phyloP scores from a whole-genome alignment of 2,888 invertebrate species.

The Allophyes oxyacanthae region DNA sequence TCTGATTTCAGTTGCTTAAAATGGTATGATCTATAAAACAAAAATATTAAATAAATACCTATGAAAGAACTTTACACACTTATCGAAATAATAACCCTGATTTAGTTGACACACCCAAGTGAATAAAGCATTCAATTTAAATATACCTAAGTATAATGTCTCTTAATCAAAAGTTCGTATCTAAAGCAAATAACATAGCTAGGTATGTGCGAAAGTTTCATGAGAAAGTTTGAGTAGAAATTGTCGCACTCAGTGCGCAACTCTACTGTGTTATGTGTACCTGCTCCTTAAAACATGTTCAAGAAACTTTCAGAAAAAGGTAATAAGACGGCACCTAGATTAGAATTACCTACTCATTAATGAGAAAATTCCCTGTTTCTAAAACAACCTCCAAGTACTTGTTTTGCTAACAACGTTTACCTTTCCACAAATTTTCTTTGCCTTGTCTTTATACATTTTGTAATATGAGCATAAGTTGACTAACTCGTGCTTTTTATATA shows the following conservation, averaged over 20 bases:
- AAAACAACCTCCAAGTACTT: slow-evolving; percentile 19
- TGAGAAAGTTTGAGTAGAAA: slow-evolving; percentile 8
- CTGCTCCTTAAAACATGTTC: slow-evolving; percentile 12
- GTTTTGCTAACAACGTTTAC: slow-evolving; percentile 20
- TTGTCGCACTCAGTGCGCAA: slow-evolving; percentile 9
- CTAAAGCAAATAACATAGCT: not conserved
- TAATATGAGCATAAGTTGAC: not conserved
- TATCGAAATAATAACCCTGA: too few relatives aligned
- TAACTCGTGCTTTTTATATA: too few relatives aligned
- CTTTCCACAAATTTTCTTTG: slow-evolving; percentile 11
- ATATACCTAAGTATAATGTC: too few relatives aligned
- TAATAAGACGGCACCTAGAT: slow-evolving; percentile 5
- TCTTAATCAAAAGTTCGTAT: too few relatives aligned
- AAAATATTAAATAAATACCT: too few relatives aligned
- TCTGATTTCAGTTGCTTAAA: too few relatives aligned
- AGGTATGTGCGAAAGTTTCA: not conserved
- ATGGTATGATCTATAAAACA: too few relatives aligned
- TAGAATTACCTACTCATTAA: slow-evolving; percentile 24
- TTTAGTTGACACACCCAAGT: too few relatives aligned
- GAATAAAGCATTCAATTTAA: too few relatives aligned
- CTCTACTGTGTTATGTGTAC: not conserved
- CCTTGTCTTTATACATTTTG: slow-evolving; percentile 4
- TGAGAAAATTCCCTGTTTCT: slow-evolving; percentile 20
- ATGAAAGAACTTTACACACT: too few relatives aligned
- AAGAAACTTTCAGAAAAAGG: slow-evolving; percentile 14